Evolutionary conservation across 2,113 vertebrate genomes (phyloP).

Genomic region (Gulo gulo): DNA sequence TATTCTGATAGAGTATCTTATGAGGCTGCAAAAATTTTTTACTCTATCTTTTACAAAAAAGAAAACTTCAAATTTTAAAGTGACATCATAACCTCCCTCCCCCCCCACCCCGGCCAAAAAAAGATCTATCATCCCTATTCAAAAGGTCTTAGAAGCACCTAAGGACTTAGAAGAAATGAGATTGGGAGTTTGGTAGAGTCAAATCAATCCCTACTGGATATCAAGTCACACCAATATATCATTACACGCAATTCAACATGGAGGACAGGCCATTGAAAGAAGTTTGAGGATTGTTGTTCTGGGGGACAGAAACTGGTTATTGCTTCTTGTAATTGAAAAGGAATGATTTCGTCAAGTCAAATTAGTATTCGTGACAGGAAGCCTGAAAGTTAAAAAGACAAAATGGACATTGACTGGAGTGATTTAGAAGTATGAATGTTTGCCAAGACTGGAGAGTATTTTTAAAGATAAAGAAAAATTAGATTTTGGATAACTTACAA

Average conservation of each 20-base stretch:
- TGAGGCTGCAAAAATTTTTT: not conserved
- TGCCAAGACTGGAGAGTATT: not conserved
- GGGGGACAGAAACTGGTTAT: constrained; percentile 74
- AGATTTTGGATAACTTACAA: not conserved
- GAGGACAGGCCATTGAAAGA: constrained; percentile 67
- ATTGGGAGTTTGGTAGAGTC: constrained; percentile 69
- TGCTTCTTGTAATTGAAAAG: constrained; percentile 75
- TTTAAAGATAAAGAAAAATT: constrained; percentile 1
- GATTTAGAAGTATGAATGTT: not conserved
- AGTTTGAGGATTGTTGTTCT: constrained; percentile 70
- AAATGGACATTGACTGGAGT: not conserved
- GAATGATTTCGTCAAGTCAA: constrained; percentile 61
- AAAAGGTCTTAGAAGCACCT: constrained; percentile 58
- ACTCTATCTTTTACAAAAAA: not conserved
- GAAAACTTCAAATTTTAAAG: constrained; percentile 5
- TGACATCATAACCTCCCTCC: not conserved
- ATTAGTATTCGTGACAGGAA: constrained; percentile 59
- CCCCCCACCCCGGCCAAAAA: no score
- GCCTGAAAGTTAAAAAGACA: constrained; percentile 31
- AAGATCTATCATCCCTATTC: constrained; percentile 4
- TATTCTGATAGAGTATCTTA: not conserved
- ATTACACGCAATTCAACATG: constrained; percentile 76
- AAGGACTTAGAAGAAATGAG: constrained; percentile 57
- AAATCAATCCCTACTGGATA: constrained; percentile 64
- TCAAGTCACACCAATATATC: constrained; percentile 56